phyloP scores from a whole-genome alignment of 2,888 invertebrate species.

The Dynastes tityus region DNA sequence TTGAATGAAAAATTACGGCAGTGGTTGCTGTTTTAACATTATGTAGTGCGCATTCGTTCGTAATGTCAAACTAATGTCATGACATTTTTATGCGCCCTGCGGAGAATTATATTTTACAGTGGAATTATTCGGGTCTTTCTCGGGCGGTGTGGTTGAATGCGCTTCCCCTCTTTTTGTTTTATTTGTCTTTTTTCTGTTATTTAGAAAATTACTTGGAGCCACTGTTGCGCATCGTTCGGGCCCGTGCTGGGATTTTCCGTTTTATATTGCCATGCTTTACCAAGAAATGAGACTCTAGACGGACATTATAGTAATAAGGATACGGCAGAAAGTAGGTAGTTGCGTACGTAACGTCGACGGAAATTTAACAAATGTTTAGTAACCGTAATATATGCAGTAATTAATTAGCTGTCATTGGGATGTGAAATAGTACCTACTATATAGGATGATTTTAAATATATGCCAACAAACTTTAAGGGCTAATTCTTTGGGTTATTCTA shows the following conservation, averaged over 20 bases:
- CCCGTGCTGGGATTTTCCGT: slow-evolving; percentile 31
- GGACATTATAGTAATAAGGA: slow-evolving; percentile 32
- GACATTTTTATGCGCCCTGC: slow-evolving; percentile 57
- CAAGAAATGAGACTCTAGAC: slow-evolving; percentile 39
- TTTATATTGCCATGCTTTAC: slow-evolving; percentile 38
- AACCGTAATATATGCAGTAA: slow-evolving; percentile 3
- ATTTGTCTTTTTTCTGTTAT: slow-evolving; percentile 18
- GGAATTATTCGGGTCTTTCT: slow-evolving; percentile 41
- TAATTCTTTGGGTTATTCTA: too few relatives aligned
- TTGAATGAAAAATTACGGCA: too few relatives aligned
- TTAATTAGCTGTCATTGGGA: slow-evolving; percentile 16
- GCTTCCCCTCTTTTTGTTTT: not conserved
- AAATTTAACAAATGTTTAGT: slow-evolving; percentile 10
- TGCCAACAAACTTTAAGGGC: too few relatives aligned
- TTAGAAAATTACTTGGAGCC: slow-evolving; percentile 35
- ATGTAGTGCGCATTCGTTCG: slow-evolving; percentile 39
- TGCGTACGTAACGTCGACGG: slow-evolving; percentile 9
- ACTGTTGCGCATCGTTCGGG: slow-evolving; percentile 28
- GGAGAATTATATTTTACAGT: slow-evolving; percentile 40
- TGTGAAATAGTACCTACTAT: too few relatives aligned
- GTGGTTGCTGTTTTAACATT: slow-evolving; percentile 22
- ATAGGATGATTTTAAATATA: too few relatives aligned
- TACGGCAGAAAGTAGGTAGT: not conserved
- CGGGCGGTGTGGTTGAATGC: slow-evolving; percentile 31
- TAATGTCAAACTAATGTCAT: slow-evolving; percentile 60